Base-by-base conservation (phyloP, 2,113 vertebrate species). In the Eptatretus burgeri region DNA sequence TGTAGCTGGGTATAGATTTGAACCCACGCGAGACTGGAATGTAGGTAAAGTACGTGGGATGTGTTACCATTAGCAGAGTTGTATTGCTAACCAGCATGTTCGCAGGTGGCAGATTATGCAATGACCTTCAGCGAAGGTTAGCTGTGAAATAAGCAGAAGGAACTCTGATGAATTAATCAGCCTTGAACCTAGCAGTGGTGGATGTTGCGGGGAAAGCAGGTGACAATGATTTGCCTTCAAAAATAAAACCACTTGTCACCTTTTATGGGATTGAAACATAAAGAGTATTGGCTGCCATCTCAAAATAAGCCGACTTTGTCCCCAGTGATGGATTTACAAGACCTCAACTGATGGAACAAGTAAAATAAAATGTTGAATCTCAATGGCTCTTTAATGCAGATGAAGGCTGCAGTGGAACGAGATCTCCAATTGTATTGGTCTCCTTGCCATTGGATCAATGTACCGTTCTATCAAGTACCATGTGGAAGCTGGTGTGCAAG, bases 281-380 rank as follows among this genome's bases (percentile, higher is more conserved):
- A 12, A 2, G n/a, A 60, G 10, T 60, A 60, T 60, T 17, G 56
- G 10, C 56, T 2, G 12, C 56, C 56, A 60, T 60, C 20, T 60
- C 20, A 60, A 10, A 60, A 9, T 60, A 60, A 60, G 56, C 56
- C 56, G 9, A 60, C 56, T 20, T 60, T 9, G 3, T 12, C 56
- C 56, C 56, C 56, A 60, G 56, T 20, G 9, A 60, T 60, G 56
- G 56, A 12, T 60, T 60, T 17, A 60, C 56, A 60, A 60, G 56
- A n/a, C 56, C 56, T 60, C 56, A 60, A 60, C n/a, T 60, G 56
- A 12, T 20, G 20, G 56, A 60, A 20, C 56, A 60, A 12, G 12
- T 2, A 20, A 12, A 60, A 12, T 9, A 13, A 60, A 12, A 60
- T 60, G 10, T 60, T 60, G 11, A 60, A 20, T 17, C 20, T 20